A percentile compares a stretch with the other conserved stretches of the same genome.
Evolutionary conservation across 37 sponge, comb jelly and placozoan genomes (phyloP).

Genomic region (Halisarca cf. caerulea): DNA sequence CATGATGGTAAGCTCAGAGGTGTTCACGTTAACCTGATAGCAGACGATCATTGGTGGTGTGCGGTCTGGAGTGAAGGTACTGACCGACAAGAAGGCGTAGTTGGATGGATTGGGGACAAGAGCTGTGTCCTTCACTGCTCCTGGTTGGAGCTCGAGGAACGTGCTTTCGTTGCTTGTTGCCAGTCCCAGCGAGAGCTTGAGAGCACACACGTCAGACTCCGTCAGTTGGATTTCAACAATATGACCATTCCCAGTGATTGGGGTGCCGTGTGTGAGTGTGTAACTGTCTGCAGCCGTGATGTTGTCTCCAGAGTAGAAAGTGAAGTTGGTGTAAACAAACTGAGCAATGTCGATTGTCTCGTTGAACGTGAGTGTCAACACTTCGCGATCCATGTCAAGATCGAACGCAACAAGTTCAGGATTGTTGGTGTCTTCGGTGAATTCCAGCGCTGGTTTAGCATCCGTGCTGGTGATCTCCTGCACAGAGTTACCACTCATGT

Average conservation of each 20-base stretch:
- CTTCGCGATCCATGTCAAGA: slow-evolving; percentile 77
- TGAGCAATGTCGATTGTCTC: slow-evolving; percentile 78
- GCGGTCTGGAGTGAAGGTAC: slow-evolving; percentile 42
- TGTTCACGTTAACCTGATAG: slow-evolving; percentile 65
- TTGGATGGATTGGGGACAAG: slow-evolving; percentile 28
- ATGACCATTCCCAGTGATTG: slow-evolving; percentile 43
- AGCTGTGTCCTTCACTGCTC: slow-evolving; percentile 64
- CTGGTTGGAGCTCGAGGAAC: slow-evolving; percentile 44
- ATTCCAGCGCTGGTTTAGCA: slow-evolving; percentile 29
- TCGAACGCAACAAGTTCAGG: slow-evolving; percentile 64
- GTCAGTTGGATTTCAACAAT: slow-evolving; percentile 39
- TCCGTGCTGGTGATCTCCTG: not conserved
- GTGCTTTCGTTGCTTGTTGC: slow-evolving; percentile 62
- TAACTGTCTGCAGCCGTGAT: slow-evolving; percentile 8
- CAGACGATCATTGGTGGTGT: slow-evolving; percentile 64
- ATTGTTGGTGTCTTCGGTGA: slow-evolving; percentile 47
- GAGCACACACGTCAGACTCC: slow-evolving; percentile 47
- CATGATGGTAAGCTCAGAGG: slow-evolving; percentile 50
- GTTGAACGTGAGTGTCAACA: slow-evolving; percentile 68
- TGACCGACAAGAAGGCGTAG: not conserved
- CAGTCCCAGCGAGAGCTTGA: slow-evolving; percentile 70
- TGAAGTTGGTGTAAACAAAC: slow-evolving; percentile 43
- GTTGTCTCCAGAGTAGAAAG: slow-evolving; percentile 46
- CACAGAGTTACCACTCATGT: slow-evolving; percentile 76
- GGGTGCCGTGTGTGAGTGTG: slow-evolving; percentile 39